Conservation (phyloP, 2,113 vertebrate genomes). For the Ammodytes marinus region DNA sequence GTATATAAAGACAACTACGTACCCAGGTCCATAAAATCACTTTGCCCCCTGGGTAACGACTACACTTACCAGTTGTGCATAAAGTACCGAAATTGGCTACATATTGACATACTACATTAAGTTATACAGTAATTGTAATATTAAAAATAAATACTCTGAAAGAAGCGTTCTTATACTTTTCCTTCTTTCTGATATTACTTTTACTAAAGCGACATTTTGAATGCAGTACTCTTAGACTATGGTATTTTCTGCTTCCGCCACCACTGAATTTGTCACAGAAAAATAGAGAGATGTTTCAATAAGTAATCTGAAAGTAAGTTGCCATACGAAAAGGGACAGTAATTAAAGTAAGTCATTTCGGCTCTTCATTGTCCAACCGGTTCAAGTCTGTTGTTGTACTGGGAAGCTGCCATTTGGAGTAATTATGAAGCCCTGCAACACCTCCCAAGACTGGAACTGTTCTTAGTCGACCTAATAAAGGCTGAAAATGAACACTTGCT, state of each 20-base stretch:
- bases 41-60: neutral
- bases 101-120: neutral
- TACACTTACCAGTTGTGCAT: neutral
- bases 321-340: no score
- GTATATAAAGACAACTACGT: no score
- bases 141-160: neutral
- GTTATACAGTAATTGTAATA: neutral
- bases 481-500: conserved; percentile 65
- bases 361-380: neutral
- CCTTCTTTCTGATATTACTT: neutral
- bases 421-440: conserved; percentile 12
- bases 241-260: neutral
- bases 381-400: neutral
- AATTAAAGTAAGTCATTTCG: no score
- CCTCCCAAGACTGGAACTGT: conserved; percentile 1
- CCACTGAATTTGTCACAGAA: neutral
- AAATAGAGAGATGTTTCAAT: neutral
- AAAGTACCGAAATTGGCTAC: neutral
- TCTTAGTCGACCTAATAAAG: conserved; percentile 19
- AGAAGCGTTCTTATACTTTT: neutral
- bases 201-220: neutral
- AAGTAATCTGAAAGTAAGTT: neutral
- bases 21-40: neutral
- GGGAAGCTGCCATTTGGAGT: conserved; percentile 6
- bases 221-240: neutral